Percentiles rank a stretch among this genome's conserved stretches.
Evolutionary conservation across 2,113 vertebrate genomes (phyloP).

Genomic region (Caloenas nicobarica): DNA sequence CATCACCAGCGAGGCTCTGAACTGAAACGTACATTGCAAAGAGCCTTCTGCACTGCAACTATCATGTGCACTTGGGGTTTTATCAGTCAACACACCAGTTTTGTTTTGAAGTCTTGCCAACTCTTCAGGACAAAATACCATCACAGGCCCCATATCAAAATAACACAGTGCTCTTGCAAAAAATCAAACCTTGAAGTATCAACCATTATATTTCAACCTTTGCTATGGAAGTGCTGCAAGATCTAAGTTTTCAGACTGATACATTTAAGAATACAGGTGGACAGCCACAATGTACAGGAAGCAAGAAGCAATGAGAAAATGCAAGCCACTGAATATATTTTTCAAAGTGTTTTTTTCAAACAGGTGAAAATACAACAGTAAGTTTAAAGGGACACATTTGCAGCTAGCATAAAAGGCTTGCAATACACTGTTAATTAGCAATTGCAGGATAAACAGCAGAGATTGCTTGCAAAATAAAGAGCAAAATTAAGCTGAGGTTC

Average conservation of each 20-base stretch:
- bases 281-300: background rate
- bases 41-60: background rate
- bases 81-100: background rate
- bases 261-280: background rate
- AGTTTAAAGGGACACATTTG: background rate
- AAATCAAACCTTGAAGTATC: background rate
- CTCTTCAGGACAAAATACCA: background rate
- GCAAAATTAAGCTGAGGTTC: background rate
- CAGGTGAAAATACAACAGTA: background rate
- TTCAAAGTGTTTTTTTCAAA: background rate
- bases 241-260: background rate
- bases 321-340: background rate
- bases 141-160: background rate
- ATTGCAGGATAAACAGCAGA: background rate
- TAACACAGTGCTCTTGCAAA: background rate
- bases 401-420: background rate
- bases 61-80: background rate
- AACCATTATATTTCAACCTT: background rate
- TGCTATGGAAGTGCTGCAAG: background rate
- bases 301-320: background rate
- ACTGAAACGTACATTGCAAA: background rate
- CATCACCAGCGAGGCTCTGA: background rate
- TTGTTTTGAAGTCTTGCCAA: background rate
- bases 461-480: background rate
- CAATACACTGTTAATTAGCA: background rate